Conservation (phyloP, 2,888 invertebrate species). For the Tachina fera region DNA sequence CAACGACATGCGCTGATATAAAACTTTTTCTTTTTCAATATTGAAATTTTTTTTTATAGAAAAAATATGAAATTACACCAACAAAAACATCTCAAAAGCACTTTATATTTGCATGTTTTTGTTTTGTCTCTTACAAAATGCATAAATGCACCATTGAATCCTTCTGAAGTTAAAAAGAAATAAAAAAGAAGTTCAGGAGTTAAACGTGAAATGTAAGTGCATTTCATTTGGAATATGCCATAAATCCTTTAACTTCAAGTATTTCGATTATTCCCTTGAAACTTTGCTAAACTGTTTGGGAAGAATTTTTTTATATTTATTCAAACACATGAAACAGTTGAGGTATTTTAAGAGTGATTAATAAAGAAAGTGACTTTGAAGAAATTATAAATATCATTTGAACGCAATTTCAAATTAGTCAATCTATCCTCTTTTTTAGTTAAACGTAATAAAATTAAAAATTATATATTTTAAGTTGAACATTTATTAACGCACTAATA, state of each 20-base stretch:
- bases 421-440: too few relatives aligned
- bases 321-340: neutral
- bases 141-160: conserved; percentile 51
- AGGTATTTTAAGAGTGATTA: neutral
- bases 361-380: neutral
- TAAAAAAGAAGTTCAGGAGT: too few relatives aligned
- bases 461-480: too few relatives aligned
- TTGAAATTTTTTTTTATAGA: neutral
- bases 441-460: too few relatives aligned
- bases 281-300: neutral
- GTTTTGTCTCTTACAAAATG: conserved; percentile 27
- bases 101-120: conserved; percentile 9
- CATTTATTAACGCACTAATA: too few relatives aligned
- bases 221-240: conserved; percentile 31
- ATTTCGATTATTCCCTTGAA: conserved; percentile 30
- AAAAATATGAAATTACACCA: conserved; percentile 7
- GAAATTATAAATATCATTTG: neutral
- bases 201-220: neutral
- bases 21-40: neutral
- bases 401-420: too few relatives aligned
- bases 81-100: conserved; percentile 22
- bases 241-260: conserved; percentile 62
- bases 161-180: conserved; percentile 10
- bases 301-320: conserved; percentile 7
- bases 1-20: neutral